phyloP scores from a whole-genome alignment of 1,140 invertebrate genomes.

The Anthonomus grandis region DNA sequence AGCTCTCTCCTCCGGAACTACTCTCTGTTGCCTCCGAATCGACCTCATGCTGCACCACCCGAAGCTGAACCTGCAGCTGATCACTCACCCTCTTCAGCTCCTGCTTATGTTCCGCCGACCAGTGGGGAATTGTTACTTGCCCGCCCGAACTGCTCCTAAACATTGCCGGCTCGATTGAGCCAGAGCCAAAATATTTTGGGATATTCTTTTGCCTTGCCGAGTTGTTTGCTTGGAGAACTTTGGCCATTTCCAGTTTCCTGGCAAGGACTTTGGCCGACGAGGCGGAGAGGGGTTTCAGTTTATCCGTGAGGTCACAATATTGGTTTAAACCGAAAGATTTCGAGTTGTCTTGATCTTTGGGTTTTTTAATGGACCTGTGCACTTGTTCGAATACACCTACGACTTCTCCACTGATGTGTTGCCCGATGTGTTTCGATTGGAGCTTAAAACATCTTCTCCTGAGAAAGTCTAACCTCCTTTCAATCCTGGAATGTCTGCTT shows the following conservation, averaged over 20 bases:
- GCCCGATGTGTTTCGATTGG: slow-evolving; percentile 68
- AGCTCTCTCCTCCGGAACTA: slow-evolving; percentile 90
- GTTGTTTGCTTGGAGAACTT: slow-evolving; percentile 43
- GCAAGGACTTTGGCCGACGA: slow-evolving; percentile 56
- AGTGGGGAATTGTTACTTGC: slow-evolving; percentile 53
- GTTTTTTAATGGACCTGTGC: slow-evolving; percentile 52
- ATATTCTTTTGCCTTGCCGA: slow-evolving; percentile 40
- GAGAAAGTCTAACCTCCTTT: slow-evolving; percentile 67
- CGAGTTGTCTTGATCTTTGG: slow-evolving; percentile 29
- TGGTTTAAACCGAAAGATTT: background rate
- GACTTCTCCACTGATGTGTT: slow-evolving; percentile 72
- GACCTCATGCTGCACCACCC: slow-evolving; percentile 66
- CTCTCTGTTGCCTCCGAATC: slow-evolving; percentile 93
- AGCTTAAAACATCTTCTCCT: slow-evolving; percentile 70
- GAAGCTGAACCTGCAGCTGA: slow-evolving; percentile 65
- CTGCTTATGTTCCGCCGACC: slow-evolving; percentile 49
- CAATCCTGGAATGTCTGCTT: slow-evolving; percentile 60
- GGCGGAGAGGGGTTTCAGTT: slow-evolving; percentile 50
- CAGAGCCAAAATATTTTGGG: slow-evolving; percentile 61
- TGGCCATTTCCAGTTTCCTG: slow-evolving; percentile 52
- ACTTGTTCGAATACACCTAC: slow-evolving; percentile 68
- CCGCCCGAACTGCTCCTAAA: slow-evolving; percentile 42
- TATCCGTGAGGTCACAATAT: slow-evolving; percentile 16
- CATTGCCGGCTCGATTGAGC: slow-evolving; percentile 51
- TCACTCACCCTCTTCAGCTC: slow-evolving; percentile 65